A percentile compares a stretch with the other conserved stretches of the same genome.
These are phyloP conservation scores for Mystacides longicornis DNA, from an alignment of 2,888 invertebrate species.

Conservation along the genomic window DNA sequence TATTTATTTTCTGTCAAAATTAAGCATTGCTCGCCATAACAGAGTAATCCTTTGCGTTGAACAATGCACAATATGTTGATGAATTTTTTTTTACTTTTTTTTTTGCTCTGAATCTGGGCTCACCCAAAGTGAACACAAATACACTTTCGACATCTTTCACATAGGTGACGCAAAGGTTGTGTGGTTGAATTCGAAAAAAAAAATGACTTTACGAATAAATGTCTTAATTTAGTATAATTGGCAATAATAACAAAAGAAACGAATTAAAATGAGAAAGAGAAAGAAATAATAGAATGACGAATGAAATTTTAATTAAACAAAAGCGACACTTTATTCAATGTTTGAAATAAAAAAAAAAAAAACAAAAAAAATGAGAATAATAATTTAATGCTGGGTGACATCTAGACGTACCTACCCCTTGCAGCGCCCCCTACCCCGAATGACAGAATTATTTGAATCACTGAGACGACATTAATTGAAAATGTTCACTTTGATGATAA, in stretches of 20 bases:
- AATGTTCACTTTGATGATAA: conserved; percentile 3
- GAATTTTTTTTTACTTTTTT: too few relatives aligned
- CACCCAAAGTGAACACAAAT: too few relatives aligned
- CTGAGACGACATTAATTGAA: conserved; percentile 15
- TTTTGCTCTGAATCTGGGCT: too few relatives aligned
- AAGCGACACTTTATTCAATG: not conserved
- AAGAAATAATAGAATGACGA: not conserved
- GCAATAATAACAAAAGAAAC: not conserved
- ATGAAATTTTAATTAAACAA: not conserved
- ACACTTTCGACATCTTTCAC: too few relatives aligned
- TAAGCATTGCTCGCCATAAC: too few relatives aligned
- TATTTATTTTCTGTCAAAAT: too few relatives aligned
- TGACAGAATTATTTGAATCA: not conserved
- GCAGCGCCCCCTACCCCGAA: too few relatives aligned
- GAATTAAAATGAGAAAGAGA: not conserved
- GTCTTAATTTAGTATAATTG: not conserved
- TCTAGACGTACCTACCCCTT: not conserved
- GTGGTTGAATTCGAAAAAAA: not conserved
- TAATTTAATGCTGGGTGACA: not conserved
- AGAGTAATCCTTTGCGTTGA: too few relatives aligned
- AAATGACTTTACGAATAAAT: too few relatives aligned
- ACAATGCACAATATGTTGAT: too few relatives aligned
- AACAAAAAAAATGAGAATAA: not conserved
- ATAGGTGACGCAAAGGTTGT: too few relatives aligned
- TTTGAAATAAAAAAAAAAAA: not conserved